Base-by-base conservation (phyloP, 1,140 invertebrate genomes). In the Microplitis mediator region DNA sequence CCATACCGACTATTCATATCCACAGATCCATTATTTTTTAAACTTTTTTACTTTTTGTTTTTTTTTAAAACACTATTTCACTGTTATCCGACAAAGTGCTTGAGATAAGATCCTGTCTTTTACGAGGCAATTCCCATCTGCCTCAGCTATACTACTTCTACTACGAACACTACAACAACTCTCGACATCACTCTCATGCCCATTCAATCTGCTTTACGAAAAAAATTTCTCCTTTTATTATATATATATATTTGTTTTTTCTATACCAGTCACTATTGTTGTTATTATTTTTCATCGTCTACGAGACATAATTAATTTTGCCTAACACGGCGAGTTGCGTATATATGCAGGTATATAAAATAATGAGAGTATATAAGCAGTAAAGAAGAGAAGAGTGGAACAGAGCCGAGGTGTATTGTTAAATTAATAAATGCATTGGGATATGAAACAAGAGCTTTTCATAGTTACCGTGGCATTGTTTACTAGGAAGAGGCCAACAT, bases 381-480 rank as follows among this genome's bases (percentile, higher is more conserved):
- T 45, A 45, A n/a, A 14, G 52, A 8, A 14, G 52, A 54, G 13
- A 54, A 54, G 13, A 14, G 14, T n/a, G 5, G 4, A 23, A 4
- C 56, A 23, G 8, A 58, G 16, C 56, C 6, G 14, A 31, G 35
- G 52, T 58, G 36, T 23, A 34, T 16, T 65, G 51, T 51, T 23
- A 5, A 61, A 54, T 54, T 14, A 14, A 54, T 14, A 50, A 39
- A 67, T 54, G 65, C 65, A 54, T 34, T 23, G 63, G 14, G 36
- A 23, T 36, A 65, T 65, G 63, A 67, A 13, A 67, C 50, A 67
- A 67, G 50, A 39, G 50, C 73, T 69, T 74, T 74, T 75, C 74
- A 74, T 73, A 75, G 66, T 11, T 52, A 62, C 70, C 34, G 32
- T 35, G 76, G 64, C 31, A 16, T 36, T 73, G 72, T 76, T 77